phyloP scores from a whole-genome alignment of 23 tunicate species.

The Phallusia fumigata region DNA sequence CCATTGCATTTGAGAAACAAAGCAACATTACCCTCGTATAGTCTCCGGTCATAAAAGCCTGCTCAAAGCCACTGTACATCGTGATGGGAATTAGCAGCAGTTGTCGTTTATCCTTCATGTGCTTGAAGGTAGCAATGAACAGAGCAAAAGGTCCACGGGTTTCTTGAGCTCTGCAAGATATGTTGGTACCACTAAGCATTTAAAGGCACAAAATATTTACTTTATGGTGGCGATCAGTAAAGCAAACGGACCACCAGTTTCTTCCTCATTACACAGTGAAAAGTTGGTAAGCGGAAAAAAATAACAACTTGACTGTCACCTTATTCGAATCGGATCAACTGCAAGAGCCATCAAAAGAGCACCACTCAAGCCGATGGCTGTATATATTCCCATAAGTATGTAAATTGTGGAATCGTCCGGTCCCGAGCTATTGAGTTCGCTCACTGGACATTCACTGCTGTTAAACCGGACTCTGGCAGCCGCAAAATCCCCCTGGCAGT shows the following conservation, averaged over 20 bases:
- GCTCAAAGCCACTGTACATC: constrained; percentile 96
- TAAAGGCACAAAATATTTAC: too few relatives aligned
- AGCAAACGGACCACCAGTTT: constrained; percentile 31
- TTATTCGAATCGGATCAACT: constrained; percentile 56
- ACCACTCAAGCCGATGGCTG: too few relatives aligned
- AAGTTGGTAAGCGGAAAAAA: not conserved
- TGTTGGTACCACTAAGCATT: too few relatives aligned
- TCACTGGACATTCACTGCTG: too few relatives aligned
- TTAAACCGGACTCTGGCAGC: constrained; percentile 18
- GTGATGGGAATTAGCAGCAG: constrained; percentile 75
- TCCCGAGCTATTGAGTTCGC: too few relatives aligned
- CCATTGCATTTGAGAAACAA: too few relatives aligned
- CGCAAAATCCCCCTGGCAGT: constrained; percentile 34
- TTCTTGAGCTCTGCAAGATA: too few relatives aligned
- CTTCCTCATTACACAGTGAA: not conserved
- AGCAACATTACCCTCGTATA: constrained; percentile 63
- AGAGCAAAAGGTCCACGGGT: too few relatives aligned
- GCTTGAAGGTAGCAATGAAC: too few relatives aligned
- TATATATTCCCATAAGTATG: too few relatives aligned
- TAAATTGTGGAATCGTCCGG: too few relatives aligned
- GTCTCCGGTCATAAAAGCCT: constrained; percentile 84
- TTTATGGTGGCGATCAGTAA: constrained; percentile 68
- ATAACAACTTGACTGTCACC: too few relatives aligned
- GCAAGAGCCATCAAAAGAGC: constrained; percentile 50
- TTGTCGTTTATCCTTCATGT: constrained; percentile 77